These are phyloP conservation scores for Syrista parreyssii DNA, from an alignment of 2,888 invertebrate species.

Conservation along the genomic window DNA sequence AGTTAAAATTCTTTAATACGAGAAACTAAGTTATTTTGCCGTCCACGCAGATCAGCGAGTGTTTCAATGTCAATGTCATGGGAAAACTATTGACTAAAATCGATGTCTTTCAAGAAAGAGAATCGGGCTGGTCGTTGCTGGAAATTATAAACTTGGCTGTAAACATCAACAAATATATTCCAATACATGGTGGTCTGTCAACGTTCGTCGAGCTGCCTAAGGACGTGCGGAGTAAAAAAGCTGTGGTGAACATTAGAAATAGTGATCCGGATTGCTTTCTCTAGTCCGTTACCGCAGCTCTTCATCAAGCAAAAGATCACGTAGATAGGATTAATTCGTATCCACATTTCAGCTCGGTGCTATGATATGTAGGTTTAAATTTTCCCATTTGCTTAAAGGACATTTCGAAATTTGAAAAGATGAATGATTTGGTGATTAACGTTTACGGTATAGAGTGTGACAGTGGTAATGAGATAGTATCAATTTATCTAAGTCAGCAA, in stretches of 20 bases:
- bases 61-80: no score
- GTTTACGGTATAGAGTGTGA: constrained; percentile 23
- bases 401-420: constrained; percentile 27
- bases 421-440: constrained; percentile 31
- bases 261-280: no score
- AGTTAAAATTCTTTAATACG: no score
- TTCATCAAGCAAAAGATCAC: constrained; percentile 25
- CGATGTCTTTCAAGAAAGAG: constrained; percentile 30
- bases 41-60: no score
- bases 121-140: constrained; percentile 27
- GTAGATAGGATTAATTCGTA: constrained; percentile 21
- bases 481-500: constrained; percentile 12
- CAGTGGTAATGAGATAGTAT: background rate
- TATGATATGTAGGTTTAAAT: constrained; percentile 28
- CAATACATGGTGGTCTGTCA: constrained; percentile 24
- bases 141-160: constrained; percentile 32
- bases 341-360: constrained; percentile 25
- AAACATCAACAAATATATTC: constrained; percentile 33
- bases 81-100: no score
- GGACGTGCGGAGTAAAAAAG: constrained; percentile 29
- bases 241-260: constrained; percentile 37
- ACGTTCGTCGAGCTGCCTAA: constrained; percentile 28
- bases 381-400: constrained; percentile 26
- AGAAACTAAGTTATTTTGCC: no score
- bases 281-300: constrained; percentile 32